These are phyloP conservation scores for Pseudochaenichthys georgianus DNA, from an alignment of 2,797 vertebrate species.

Conservation along the genomic window DNA sequence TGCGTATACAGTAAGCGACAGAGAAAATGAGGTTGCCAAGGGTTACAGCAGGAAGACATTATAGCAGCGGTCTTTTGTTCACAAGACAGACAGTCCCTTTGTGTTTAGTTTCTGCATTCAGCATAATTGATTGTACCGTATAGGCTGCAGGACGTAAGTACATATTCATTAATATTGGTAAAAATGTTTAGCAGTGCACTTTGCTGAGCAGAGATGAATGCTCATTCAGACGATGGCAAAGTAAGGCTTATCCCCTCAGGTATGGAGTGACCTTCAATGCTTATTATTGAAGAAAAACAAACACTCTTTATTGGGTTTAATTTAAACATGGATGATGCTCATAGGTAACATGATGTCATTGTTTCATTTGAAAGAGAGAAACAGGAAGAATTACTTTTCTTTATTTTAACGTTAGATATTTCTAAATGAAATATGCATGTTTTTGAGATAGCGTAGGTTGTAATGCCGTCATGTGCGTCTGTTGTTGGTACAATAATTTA, in stretches of 20 bases:
- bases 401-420: conserved; percentile 12
- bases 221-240: conserved; percentile 55
- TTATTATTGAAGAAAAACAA: conserved; percentile 78
- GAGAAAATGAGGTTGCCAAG: conserved; percentile 49
- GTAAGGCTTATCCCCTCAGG: conserved; percentile 69
- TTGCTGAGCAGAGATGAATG: conserved; percentile 73
- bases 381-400: conserved; percentile 44
- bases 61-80: conserved; percentile 64
- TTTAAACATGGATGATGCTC: conserved; percentile 69
- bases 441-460: background rate
- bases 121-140: conserved; percentile 57
- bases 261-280: conserved; percentile 80
- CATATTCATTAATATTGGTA: conserved; percentile 69
- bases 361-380: conserved; percentile 47
- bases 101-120: conserved; percentile 42
- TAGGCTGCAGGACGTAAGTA: conserved; percentile 51
- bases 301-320: conserved; percentile 67
- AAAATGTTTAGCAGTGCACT: conserved; percentile 51
- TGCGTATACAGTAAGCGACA: conserved; percentile 53
- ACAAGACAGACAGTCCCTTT: conserved; percentile 31
- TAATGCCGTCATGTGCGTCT: background rate
- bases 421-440: conserved; percentile 4
- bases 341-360: conserved; percentile 48
- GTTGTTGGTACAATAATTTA: background rate
- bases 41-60: conserved; percentile 50